These are phyloP conservation scores for Trichonephila inaurata DNA, from an alignment of 1,140 invertebrate species.

Conservation along the genomic window DNA sequence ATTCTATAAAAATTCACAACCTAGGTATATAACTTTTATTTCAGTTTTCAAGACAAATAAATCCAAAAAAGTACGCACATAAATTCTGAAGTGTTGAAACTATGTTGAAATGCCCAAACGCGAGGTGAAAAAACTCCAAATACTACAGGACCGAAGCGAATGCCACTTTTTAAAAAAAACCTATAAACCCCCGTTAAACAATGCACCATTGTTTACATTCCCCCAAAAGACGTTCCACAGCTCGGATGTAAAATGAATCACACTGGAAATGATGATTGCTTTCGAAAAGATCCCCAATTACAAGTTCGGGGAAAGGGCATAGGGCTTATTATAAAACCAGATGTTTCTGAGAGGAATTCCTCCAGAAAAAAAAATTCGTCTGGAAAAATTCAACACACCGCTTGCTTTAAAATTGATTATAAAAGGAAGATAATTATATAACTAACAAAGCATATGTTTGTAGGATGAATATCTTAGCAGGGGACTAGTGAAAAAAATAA, in stretches of 20 bases:
- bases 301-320: not conserved
- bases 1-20: too few species aligned
- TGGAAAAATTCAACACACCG: not conserved
- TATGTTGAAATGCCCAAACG: not conserved
- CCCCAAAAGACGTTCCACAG: too few species aligned
- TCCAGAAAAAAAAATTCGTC: not conserved
- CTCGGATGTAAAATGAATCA: not conserved
- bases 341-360: not conserved
- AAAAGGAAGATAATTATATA: not conserved
- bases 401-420: not conserved
- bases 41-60: too few species aligned
- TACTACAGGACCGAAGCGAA: not conserved
- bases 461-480: not conserved
- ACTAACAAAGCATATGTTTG: too few species aligned
- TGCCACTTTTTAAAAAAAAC: too few species aligned
- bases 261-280: not conserved
- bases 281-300: not conserved
- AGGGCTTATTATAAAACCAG: not conserved
- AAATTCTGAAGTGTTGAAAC: too few species aligned
- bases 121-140: too few species aligned
- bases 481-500: not conserved
- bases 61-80: too few species aligned
- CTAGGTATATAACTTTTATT: too few species aligned
- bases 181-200: constrained; percentile 53
- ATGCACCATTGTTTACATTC: constrained; percentile 55